These are phyloP conservation scores for Crossaster papposus DNA, from an alignment of 53 echinoderm and acorn worm species.

Conservation along the genomic window DNA sequence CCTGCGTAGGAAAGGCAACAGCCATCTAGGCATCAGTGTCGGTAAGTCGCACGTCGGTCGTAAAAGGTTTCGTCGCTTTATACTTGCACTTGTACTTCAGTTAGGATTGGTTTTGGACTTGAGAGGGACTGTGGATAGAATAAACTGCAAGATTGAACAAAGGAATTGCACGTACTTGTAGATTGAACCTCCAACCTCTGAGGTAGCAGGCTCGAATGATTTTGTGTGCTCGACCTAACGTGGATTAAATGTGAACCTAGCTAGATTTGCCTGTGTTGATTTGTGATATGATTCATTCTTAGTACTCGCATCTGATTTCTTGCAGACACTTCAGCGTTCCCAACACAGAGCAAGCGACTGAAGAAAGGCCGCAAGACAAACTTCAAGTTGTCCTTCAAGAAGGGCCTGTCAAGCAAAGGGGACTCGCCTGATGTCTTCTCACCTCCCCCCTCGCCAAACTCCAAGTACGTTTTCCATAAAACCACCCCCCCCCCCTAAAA, in stretches of 20 bases:
- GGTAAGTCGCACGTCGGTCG: constrained; percentile 59
- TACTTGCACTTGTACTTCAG: not conserved
- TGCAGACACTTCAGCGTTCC: constrained; percentile 80
- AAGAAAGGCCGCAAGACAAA: constrained; percentile 83
- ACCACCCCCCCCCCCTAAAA: not conserved
- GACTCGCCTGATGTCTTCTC: constrained; percentile 42
- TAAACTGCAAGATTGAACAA: no score
- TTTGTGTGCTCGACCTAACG: no score
- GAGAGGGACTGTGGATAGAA: no score
- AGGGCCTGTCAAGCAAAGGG: constrained; percentile 76
- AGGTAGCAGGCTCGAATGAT: no score
- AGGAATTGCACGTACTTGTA: no score
- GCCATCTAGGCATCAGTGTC: constrained; percentile 63
- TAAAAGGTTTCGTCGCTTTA: no score
- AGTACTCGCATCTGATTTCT: not conserved
- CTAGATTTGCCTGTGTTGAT: no score
- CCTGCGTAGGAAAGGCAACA: constrained; percentile 72
- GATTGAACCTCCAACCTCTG: no score
- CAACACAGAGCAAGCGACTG: constrained; percentile 61
- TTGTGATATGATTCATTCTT: no score
- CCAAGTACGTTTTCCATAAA: constrained; percentile 68
- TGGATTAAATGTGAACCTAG: no score
- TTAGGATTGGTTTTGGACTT: not conserved
- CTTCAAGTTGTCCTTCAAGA: constrained; percentile 88
- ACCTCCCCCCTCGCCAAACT: constrained; percentile 73